These are phyloP conservation scores for Listrodromus nycthemerus DNA, from an alignment of 2,888 invertebrate genomes.

Conservation along the genomic window DNA sequence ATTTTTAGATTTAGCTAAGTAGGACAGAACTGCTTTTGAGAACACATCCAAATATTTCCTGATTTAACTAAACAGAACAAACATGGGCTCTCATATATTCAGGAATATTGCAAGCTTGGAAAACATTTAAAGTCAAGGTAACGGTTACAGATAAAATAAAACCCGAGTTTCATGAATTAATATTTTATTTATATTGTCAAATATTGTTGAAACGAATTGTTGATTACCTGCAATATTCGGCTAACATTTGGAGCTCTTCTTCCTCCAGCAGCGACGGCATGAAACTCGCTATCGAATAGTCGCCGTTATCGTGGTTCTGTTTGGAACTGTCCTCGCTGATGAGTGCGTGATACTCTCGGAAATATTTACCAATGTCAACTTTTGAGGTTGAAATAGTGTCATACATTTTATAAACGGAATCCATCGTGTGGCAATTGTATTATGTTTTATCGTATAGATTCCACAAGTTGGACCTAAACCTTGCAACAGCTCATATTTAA, in stretches of 20 bases:
- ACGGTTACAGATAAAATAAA: neutral
- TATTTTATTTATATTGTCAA: neutral
- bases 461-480: neutral
- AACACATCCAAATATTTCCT: no score
- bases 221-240: conserved; percentile 85
- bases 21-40: no score
- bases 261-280: conserved; percentile 80
- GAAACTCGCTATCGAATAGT: conserved; percentile 56
- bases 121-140: no score
- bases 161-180: neutral
- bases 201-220: neutral
- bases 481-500: neutral
- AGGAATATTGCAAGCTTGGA: no score
- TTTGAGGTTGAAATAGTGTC: conserved; percentile 70
- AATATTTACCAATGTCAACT: conserved; percentile 74
- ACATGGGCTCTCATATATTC: no score
- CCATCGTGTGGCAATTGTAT: conserved; percentile 69
- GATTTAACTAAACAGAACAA: no score
- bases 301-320: conserved; percentile 43
- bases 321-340: conserved; percentile 52
- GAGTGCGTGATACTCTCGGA: conserved; percentile 68
- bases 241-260: conserved; percentile 83
- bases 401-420: conserved; percentile 73
- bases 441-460: neutral
- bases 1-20: no score